These are phyloP conservation scores for Portevinia maculata DNA, from an alignment of 2,888 invertebrate genomes.

Conservation along the genomic window DNA sequence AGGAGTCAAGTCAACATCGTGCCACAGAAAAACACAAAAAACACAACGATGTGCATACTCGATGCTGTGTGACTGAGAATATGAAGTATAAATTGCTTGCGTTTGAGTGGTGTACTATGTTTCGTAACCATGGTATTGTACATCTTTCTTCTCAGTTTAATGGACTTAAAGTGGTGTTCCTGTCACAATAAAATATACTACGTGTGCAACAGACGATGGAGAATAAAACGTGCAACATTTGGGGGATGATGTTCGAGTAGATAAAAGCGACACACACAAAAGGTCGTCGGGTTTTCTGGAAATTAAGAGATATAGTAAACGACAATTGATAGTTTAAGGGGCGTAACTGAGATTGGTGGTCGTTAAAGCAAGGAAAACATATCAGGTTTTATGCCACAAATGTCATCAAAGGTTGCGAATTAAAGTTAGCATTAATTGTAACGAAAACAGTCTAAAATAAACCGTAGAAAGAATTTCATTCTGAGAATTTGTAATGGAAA, in stretches of 20 bases:
- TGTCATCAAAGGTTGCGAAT: conserved; percentile 1
- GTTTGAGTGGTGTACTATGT: conserved; percentile 48
- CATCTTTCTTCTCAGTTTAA: conserved; percentile 57
- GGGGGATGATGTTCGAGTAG: conserved; percentile 34
- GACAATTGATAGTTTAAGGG: conserved; percentile 50
- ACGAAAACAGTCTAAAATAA: neutral
- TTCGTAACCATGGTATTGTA: neutral
- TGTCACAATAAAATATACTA: conserved; percentile 71
- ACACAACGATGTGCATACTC: conserved; percentile 19
- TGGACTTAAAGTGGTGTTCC: conserved; percentile 71
- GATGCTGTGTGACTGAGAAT: conserved; percentile 50
- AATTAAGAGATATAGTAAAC: conserved; percentile 67
- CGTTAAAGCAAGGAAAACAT: conserved; percentile 6
- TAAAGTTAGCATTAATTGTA: neutral
- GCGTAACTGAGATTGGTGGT: conserved; percentile 29
- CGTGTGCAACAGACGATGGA: conserved; percentile 69
- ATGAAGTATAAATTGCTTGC: conserved; percentile 67
- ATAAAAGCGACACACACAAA: conserved; percentile 44
- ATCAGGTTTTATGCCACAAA: conserved; percentile 33
- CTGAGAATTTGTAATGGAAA: neutral
- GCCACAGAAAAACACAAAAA: conserved; percentile 16
- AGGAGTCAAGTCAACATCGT: conserved; percentile 45
- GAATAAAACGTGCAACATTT: conserved; percentile 65
- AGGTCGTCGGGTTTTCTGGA: conserved; percentile 28
- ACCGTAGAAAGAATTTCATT: neutral